Evolutionary conservation across 1,140 invertebrate species (phyloP), one percentile per base, ranked within the genome.

Genomic region (Ceratina japonica): DNA sequence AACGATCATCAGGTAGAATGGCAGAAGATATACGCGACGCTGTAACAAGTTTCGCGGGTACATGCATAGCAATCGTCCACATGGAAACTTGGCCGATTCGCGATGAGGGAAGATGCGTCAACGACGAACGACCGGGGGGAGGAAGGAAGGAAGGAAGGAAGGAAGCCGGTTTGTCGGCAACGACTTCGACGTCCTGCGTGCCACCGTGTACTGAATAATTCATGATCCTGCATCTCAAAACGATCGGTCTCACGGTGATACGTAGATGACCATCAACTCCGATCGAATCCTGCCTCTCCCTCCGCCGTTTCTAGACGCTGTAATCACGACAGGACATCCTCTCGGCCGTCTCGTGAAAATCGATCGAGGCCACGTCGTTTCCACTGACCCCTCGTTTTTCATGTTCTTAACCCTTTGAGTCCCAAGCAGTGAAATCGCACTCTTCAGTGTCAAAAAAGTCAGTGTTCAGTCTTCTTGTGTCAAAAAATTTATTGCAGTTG

Each of bases 241-340:
- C 68, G 51, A 15, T 22, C 44, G 73, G 20, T 24, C 51, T 51
- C 7, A 49, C 58, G 54, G 63, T 70, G 62, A 81, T 77, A 66
- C 51, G 77, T 75, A 70, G 75, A 84, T 79, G 79, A 83, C 76
- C 66, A 68, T 78, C 56, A 59, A 63, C 73, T 68, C 79, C 77
- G 54, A 22, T 31, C 66, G 64, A 74, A 51, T 54, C 10, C 37
- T 31, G 58, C 65, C 61, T 77, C 51, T 69, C 51, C 56, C 58
- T 18, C 56, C 31, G 54, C 37, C 73, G n/a, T n/a, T 20, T 51
- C 20, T 51, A 51, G 24, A 58, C 69, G 51, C 2, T 44, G 52
- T 68, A 74, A 82, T 79, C 58, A 64, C 65, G 73, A 72, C 44
- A 20, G 75, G 69, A 65, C 52, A 61, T 64, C 27, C 22, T 65